Evolutionary conservation across 1,140 invertebrate genomes (phyloP).

Genomic region (Drosophila ercepeae): DNA sequence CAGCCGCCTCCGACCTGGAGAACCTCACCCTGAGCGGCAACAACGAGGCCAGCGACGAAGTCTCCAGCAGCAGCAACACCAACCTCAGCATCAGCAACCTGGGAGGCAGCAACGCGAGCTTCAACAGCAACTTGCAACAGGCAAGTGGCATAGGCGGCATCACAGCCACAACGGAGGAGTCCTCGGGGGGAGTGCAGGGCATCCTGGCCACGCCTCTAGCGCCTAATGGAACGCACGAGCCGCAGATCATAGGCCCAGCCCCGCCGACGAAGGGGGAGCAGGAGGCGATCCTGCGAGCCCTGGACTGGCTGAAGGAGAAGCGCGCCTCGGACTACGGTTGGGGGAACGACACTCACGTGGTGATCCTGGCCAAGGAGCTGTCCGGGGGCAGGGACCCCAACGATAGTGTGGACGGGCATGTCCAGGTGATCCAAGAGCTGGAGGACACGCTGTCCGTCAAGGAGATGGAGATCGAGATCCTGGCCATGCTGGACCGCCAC

Average conservation of each 20-base stretch:
- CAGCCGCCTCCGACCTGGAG: conserved; percentile 7
- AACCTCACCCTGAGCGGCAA: conserved; percentile 12
- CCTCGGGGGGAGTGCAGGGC: background rate
- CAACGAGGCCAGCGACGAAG: conserved; percentile 51
- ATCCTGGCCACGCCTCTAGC: conserved; percentile 16
- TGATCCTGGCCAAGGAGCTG: conserved; percentile 87
- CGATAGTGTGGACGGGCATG: conserved; percentile 80
- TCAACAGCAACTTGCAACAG: conserved; percentile 10
- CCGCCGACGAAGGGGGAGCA: conserved; percentile 84
- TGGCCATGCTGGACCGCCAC: conserved; percentile 88
- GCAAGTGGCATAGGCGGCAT: conserved; percentile 2
- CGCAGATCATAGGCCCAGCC: conserved; percentile 77
- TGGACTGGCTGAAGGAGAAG: conserved; percentile 88
- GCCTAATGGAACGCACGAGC: conserved; percentile 35
- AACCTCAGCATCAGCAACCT: conserved; percentile 20
- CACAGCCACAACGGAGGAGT: conserved; percentile 4
- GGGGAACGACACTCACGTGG: conserved; percentile 90
- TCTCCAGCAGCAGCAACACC: conserved; percentile 21
- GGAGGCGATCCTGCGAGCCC: conserved; percentile 87
- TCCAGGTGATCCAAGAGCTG: conserved; percentile 84
- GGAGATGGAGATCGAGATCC: conserved; percentile 92
- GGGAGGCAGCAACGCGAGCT: conserved; percentile 1
- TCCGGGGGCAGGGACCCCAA: conserved; percentile 84
- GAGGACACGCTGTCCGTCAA: conserved; percentile 91
- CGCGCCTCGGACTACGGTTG: conserved; percentile 89